Evolutionary conservation across 1,140 invertebrate genomes (phyloP).

Genomic region (Anoplolepis gracilipes): DNA sequence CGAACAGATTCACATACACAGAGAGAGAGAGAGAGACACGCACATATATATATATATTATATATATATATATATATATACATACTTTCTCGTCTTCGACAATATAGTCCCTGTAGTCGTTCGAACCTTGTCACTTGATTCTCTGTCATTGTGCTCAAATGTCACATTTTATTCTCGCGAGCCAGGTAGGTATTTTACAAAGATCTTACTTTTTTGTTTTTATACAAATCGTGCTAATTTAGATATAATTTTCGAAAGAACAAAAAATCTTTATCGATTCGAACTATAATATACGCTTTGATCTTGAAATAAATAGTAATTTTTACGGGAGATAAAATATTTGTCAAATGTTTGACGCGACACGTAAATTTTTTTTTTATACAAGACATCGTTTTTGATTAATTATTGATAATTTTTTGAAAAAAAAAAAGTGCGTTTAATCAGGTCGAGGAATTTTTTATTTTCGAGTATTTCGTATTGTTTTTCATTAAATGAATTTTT

Average conservation of each 20-base stretch:
- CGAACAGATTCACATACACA: constrained; percentile 50
- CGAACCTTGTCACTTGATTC: constrained; percentile 28
- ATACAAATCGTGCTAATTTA: not conserved
- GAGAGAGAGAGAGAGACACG: not conserved
- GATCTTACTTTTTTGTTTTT: not conserved
- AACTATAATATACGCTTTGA: too few relatives aligned
- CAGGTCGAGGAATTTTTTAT: not conserved
- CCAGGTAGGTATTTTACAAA: constrained; percentile 49
- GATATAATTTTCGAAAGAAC: not conserved
- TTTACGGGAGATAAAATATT: not conserved
- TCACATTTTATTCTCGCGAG: constrained; percentile 1
- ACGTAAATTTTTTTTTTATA: not conserved
- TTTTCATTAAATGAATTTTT: not conserved
- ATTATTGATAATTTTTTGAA: constrained; percentile 8
- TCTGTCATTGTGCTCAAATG: constrained; percentile 15
- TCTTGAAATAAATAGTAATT: not conserved
- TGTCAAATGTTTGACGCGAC: not conserved
- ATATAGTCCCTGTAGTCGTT: constrained; percentile 24
- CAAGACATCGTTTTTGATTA: not conserved
- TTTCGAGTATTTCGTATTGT: not conserved
- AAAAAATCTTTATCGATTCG: not conserved
- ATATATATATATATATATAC: too few relatives aligned
- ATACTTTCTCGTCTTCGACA: constrained; percentile 24
- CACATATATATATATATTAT: constrained; percentile 24
- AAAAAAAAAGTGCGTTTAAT: not conserved